A percentile compares a stretch with the other conserved stretches of the same genome.
These are phyloP conservation scores for Emydocephalus ijimae DNA, from an alignment of 2,113 vertebrate species.

Conservation along the genomic window DNA sequence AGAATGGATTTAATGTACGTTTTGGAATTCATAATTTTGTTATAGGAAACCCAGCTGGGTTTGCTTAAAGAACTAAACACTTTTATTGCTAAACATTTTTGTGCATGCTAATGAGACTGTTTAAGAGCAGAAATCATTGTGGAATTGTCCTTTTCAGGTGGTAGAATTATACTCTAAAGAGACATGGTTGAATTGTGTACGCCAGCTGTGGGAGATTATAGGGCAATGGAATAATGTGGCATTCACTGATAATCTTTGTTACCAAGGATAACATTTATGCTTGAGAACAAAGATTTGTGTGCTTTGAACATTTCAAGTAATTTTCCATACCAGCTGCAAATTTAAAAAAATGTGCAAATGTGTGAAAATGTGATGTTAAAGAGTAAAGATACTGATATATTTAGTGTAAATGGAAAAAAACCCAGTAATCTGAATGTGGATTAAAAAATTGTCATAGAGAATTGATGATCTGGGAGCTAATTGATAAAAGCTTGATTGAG, in stretches of 20 bases:
- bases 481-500: neutral
- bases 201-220: constrained; percentile 4
- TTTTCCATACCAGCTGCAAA: neutral
- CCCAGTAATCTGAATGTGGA: neutral
- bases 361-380: neutral
- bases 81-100: constrained; percentile 1
- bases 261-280: neutral
- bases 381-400: neutral
- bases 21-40: constrained; percentile 29
- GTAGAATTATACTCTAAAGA: neutral
- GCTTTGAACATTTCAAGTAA: neutral
- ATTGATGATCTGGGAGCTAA: neutral
- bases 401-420: neutral
- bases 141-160: constrained; percentile 16
- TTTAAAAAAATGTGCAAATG: neutral
- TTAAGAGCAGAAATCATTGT: constrained; percentile 8
- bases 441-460: neutral
- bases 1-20: neutral
- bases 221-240: constrained; percentile 17
- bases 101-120: neutral
- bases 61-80: constrained; percentile 24
- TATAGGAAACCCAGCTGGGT: neutral
- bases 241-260: neutral
- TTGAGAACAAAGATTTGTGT: neutral
- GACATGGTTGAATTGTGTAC: neutral